Conservation (phyloP, 1,140 invertebrate genomes). For the Chironomus striatipennis region DNA sequence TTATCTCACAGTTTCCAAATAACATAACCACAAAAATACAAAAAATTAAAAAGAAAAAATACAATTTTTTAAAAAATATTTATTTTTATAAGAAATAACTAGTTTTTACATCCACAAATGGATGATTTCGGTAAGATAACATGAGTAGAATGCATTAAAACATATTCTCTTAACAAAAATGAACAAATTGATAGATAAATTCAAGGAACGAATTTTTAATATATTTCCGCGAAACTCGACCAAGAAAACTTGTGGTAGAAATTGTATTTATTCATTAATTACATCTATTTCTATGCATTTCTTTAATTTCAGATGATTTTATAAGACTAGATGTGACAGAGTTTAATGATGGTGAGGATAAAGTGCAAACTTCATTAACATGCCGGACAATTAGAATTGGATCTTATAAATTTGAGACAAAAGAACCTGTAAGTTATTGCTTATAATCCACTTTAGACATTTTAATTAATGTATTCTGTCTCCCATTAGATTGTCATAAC, state of each 20-base stretch:
- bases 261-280: neutral
- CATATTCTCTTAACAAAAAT: no score
- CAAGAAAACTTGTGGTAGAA: neutral
- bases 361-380: constrained; percentile 43
- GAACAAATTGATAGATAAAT: no score
- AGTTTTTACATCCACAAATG: neutral
- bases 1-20: neutral
- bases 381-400: constrained; percentile 72
- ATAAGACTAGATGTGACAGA: constrained; percentile 33
- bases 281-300: neutral
- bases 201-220: no score
- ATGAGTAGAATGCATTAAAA: neutral
- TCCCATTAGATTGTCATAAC: constrained; percentile 50
- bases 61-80: neutral
- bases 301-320: constrained; percentile 29
- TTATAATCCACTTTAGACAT: constrained; percentile 17
- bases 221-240: no score
- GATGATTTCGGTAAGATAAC: constrained; percentile 9
- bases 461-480: constrained; percentile 13
- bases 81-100: neutral
- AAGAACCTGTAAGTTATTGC: constrained; percentile 47
- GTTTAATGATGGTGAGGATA: constrained; percentile 29
- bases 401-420: constrained; percentile 62
- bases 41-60: neutral
- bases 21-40: neutral